Base-by-base conservation (phyloP, 2,888 invertebrate genomes). In the Hetaerina titia region DNA sequence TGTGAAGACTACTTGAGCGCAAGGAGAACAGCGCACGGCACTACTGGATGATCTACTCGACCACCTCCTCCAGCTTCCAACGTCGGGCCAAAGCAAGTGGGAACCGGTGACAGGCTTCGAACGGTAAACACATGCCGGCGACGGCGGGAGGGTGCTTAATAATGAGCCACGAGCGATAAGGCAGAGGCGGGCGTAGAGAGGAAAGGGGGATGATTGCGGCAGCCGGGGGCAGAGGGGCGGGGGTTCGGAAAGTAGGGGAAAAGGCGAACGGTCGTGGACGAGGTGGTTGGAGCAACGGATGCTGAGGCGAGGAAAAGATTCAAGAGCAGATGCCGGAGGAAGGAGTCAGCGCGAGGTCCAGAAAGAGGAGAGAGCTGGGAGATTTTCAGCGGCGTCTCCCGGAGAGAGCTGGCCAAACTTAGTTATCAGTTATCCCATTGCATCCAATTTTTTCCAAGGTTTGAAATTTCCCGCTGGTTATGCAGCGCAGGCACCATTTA, bases 91-190 rank as follows among this genome's bases (percentile, higher is more conserved):
- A 2, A 81, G 25, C n/a, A 22, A 69, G 69, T 17, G 81, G 13
- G 81, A 81, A 81, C 81, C 81, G 25, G 81, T 81, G 81, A 81
- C 81, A 81, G 81, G 31, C 81, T 31, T 81, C 81, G 81, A 81
- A 81, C 81, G 81, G 81, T 81, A 81, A 81, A 81, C 81, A 81
- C 81, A 81, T 81, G 81, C 81, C 81, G 81, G 81, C 81, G 22
- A 15, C 81, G 81, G 25, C 81, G 13, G 81, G 81, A 81, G 81
- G 81, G 81, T 81, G 81, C 81, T 81, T 81, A 81, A 81, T 81
- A 81, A 81, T 81, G 81, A 81, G 81, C 81, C 81, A 31, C 81
- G 31, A 81, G 31, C 81, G 81, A 81, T 81, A 81, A 81, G 81
- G 81, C 19, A 31, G 31, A 31, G 15, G 11, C 6, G 31, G 15